These are phyloP conservation scores for Pangasius macronema DNA, from an alignment of 2,797 vertebrate species.

Conservation along the genomic window DNA sequence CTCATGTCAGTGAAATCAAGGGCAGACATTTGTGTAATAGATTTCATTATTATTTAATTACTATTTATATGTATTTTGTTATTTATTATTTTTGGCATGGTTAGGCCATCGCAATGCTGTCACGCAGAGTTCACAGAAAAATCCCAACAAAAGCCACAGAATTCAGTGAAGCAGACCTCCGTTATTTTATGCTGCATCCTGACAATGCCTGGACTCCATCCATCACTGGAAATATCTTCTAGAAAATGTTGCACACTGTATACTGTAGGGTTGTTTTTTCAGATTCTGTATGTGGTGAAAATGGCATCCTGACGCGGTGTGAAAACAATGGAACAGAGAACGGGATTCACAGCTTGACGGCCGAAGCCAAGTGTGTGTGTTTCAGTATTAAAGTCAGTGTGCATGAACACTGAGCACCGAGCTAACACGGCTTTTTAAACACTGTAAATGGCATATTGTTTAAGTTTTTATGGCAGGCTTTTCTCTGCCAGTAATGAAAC, in stretches of 20 bases:
- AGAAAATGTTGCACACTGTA: neutral
- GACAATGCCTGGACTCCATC: neutral
- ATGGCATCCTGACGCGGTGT: slow-evolving; percentile 11
- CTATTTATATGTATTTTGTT: neutral
- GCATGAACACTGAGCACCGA: neutral
- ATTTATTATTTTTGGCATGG: neutral
- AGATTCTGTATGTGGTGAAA: slow-evolving; percentile 29
- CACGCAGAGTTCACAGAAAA: neutral
- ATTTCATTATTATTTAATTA: neutral
- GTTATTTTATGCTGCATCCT: neutral
- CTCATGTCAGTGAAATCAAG: neutral
- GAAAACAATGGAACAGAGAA: slow-evolving; percentile 34
- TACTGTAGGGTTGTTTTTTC: neutral
- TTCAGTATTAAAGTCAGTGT: neutral
- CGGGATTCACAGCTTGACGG: slow-evolving; percentile 9
- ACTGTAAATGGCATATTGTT: slow-evolving; percentile 13
- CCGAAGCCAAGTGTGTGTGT: slow-evolving; percentile 18
- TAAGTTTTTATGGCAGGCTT: slow-evolving; percentile 5
- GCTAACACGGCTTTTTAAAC: slow-evolving; percentile 15
- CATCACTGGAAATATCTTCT: neutral
- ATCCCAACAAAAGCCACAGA: neutral
- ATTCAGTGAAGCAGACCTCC: neutral
- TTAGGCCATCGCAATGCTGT: neutral
- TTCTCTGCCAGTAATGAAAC: slow-evolving; percentile 25
- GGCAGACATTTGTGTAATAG: neutral